Base-by-base conservation (phyloP, 2,888 invertebrate genomes). In the Drosophila multiciliata region DNA sequence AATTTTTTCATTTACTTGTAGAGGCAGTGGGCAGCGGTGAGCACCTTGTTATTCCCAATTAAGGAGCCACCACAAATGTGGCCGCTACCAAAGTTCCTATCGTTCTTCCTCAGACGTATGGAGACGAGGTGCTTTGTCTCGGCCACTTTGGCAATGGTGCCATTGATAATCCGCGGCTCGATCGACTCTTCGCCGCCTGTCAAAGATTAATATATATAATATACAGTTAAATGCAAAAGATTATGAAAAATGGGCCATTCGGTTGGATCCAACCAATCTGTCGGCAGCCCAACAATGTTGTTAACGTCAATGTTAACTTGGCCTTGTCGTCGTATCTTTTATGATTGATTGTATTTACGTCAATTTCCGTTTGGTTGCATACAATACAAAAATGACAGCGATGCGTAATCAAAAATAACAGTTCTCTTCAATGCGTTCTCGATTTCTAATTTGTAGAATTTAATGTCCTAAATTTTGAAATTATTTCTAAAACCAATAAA, bases 1-100 rank as follows among this genome's bases (percentile, higher is more conserved):
- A 3, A 23, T 7, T 11, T 12, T 42, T 87, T 89, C 23, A 45
- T 45, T 91, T 60, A 92, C 92, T 92, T 87, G 73, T 87, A 92
- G 11, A 92, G 73, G 32, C 92, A 92, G 58, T 92, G 92, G 3
- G 92, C 93, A 0, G 92, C 93, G 17, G 92, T 92, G 11, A 93
- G 63, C 3, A 92, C 92, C 76, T 91, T 92, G 40, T 78, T 90
- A n/a, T 70, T 73, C 0, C 87, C 90, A 15, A 92, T 91, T 3
- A 92, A 72, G 0, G 92, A 82, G 3, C 92, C 92, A 1, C 92
- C 92, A 59, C 92, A 92, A 32, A 92, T 83, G 71, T 92, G 93
- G 1, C 92, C 93, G 45, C 66, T 78, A 12, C 92, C 92, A 66
- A 92, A 92, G 42, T 71, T 79, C 2, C 69, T 72, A 9, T 92